Percentiles rank a stretch among this genome's conserved stretches.
phyloP scores from a whole-genome alignment of 2,888 invertebrate genomes.

The Bedellia somnulentella region DNA sequence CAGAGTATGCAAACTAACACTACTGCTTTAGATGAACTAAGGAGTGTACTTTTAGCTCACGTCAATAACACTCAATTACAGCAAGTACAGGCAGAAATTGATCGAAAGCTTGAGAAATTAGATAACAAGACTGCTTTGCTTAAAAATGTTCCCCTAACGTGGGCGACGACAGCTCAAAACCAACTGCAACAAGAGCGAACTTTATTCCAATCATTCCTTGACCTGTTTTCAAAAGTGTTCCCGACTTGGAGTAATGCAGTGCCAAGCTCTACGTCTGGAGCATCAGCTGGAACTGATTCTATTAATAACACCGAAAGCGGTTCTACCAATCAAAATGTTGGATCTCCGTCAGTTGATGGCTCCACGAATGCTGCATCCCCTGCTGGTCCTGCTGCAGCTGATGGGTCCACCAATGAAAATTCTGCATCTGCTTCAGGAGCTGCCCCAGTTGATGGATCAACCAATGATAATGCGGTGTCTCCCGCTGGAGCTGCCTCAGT shows the following conservation, averaged over 20 bases:
- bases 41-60: slow-evolving; percentile 25
- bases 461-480: no score
- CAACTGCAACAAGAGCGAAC: slow-evolving; percentile 29
- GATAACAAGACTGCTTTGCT: slow-evolving; percentile 32
- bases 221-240: slow-evolving; percentile 29
- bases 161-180: slow-evolving; percentile 24
- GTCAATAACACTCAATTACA: slow-evolving; percentile 29
- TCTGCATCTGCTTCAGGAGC: no score
- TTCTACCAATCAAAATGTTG: neutral
- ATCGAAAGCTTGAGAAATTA: slow-evolving; percentile 31
- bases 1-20: slow-evolving; percentile 25
- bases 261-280: neutral
- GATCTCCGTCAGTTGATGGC: neutral
- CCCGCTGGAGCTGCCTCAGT: slow-evolving; percentile 3
- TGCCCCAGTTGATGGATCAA: no score
- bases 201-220: slow-evolving; percentile 26
- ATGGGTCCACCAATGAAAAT: neutral
- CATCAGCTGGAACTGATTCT: neutral
- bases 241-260: slow-evolving; percentile 22
- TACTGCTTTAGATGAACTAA: slow-evolving; percentile 20
- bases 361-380: slow-evolving; percentile 1
- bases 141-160: slow-evolving; percentile 24
- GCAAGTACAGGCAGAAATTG: slow-evolving; percentile 24
- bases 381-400: neutral
- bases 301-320: no score